A percentile compares a stretch with the other conserved stretches of the same genome.
Conservation (phyloP, 2,797 vertebrate genomes). For the Acrossocheilus fasciatus region DNA sequence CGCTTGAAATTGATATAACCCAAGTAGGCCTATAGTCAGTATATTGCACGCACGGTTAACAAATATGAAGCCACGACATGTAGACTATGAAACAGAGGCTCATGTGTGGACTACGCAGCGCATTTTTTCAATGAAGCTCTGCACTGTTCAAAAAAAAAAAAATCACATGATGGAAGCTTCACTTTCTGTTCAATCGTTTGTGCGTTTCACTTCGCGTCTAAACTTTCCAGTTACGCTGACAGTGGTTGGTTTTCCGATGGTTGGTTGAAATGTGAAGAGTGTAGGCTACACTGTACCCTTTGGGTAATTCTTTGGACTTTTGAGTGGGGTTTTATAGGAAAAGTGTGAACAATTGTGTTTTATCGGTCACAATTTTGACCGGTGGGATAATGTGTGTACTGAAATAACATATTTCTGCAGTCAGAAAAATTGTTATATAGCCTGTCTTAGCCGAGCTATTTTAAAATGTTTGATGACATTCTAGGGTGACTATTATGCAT, state of each 20-base stretch:
- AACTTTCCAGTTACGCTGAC: not conserved
- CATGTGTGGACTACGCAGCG: too few relatives aligned
- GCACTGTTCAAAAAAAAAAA: too few relatives aligned
- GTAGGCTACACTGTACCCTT: not conserved
- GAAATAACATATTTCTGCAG: too few relatives aligned
- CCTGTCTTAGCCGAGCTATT: too few relatives aligned
- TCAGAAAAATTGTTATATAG: too few relatives aligned
- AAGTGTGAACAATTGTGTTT: too few relatives aligned
- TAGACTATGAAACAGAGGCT: not conserved
- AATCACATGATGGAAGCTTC: not conserved
- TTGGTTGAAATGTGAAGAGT: not conserved
- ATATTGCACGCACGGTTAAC: not conserved
- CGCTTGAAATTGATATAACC: not conserved
- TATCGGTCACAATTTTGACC: too few relatives aligned
- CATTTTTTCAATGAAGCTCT: not conserved
- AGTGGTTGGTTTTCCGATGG: not conserved
- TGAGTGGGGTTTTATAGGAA: not conserved
- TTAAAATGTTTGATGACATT: too few relatives aligned
- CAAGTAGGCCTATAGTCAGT: not conserved
- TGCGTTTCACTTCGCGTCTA: not conserved
- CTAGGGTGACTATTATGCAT: too few relatives aligned
- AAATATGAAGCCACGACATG: too few relatives aligned
- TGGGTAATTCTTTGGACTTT: not conserved
- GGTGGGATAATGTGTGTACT: too few relatives aligned
- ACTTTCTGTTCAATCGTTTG: not conserved